These are phyloP conservation scores for Anniella stebbinsi DNA, from an alignment of 2,797 vertebrate genomes.

Conservation along the genomic window DNA sequence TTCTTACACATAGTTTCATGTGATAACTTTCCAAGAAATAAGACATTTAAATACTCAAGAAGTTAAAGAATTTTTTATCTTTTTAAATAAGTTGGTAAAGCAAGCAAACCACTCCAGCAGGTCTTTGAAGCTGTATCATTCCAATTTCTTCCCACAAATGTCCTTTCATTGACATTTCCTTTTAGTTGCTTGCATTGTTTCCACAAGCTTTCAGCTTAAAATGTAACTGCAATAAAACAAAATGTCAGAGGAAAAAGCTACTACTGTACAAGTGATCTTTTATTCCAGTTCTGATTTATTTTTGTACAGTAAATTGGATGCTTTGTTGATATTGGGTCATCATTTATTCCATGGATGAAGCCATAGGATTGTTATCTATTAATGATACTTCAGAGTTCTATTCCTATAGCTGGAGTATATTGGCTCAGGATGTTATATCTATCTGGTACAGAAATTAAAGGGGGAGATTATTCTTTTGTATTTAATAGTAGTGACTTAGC, in stretches of 20 bases:
- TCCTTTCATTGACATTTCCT: constrained; percentile 39
- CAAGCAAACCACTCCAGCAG: constrained; percentile 33
- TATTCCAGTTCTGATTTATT: constrained; percentile 52
- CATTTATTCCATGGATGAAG: constrained; percentile 43
- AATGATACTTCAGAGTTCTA: constrained; percentile 18
- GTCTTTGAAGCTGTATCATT: constrained; percentile 52
- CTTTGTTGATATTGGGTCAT: constrained; percentile 56
- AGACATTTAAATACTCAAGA: constrained; percentile 47
- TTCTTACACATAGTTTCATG: constrained; percentile 1
- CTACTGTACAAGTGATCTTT: constrained; percentile 47
- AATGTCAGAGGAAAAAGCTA: constrained; percentile 46
- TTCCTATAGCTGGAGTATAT: constrained; percentile 16
- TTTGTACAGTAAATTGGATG: constrained; percentile 62
- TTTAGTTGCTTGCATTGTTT: constrained; percentile 54
- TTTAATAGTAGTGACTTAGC: neutral
- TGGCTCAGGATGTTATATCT: constrained; percentile 53
- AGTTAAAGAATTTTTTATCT: neutral
- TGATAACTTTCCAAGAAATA: constrained; percentile 57
- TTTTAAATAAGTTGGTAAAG: constrained; percentile 42
- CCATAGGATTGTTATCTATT: constrained; percentile 48
- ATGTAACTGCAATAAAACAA: constrained; percentile 60
- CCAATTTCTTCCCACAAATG: constrained; percentile 59
- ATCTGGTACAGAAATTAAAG: neutral
- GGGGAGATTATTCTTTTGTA: neutral
- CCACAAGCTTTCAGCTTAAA: constrained; percentile 61